Percentiles rank a stretch among this genome's conserved stretches.
Conservation (phyloP, 37 sponge, comb jelly and placozoan species). For the Diacarnus erythraeanus region DNA sequence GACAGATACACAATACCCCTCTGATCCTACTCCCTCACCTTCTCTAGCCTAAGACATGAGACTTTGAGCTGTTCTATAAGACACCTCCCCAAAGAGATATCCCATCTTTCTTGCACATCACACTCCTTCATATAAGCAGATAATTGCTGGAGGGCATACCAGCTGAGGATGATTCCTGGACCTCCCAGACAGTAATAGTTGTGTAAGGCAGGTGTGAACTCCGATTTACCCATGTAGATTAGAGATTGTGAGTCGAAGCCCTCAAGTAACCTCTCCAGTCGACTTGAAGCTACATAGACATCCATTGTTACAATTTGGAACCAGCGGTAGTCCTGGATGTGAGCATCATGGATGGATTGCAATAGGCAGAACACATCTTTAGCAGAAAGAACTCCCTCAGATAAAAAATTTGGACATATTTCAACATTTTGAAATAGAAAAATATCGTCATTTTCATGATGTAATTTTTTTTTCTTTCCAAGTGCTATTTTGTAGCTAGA, state of each 20-base stretch:
- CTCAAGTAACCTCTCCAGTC: not conserved
- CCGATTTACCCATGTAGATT: not conserved
- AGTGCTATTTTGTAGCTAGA: not conserved
- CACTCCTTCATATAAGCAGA: conserved; percentile 48
- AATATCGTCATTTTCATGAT: too few relatives aligned
- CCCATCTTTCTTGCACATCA: not conserved
- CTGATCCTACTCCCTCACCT: too few relatives aligned
- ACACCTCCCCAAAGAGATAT: not conserved
- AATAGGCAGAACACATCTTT: not conserved
- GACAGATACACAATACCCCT: too few relatives aligned
- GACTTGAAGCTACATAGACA: not conserved
- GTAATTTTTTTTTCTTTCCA: not conserved
- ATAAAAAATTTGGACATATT: not conserved
- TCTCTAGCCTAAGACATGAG: not conserved
- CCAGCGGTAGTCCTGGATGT: not conserved
- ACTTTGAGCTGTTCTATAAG: not conserved
- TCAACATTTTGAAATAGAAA: not conserved
- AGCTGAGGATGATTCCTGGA: conserved; percentile 68
- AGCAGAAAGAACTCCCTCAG: not conserved
- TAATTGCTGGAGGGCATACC: conserved; percentile 31
- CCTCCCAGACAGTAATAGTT: conserved; percentile 84
- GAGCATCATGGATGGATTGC: not conserved
- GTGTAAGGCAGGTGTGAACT: conserved; percentile 6
- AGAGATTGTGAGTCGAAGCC: not conserved
- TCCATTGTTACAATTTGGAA: not conserved